Base-by-base conservation (phyloP, 2,113 vertebrate species). In the Xiphophorus maculatus region DNA sequence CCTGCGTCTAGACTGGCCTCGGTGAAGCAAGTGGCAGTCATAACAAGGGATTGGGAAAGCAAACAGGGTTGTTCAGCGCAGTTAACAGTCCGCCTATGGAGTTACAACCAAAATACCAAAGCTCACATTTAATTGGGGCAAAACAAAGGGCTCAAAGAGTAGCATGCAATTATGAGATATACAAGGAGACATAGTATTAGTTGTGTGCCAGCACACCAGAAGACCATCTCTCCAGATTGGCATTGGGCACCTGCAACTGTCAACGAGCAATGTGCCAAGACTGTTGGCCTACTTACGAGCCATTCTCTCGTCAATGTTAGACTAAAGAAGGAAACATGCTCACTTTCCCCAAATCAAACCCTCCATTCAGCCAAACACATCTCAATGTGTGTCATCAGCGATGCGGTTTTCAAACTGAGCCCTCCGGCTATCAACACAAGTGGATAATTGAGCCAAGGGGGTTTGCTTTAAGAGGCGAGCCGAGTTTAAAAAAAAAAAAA, bases 241-340 rank as follows among this genome's bases (percentile, higher is more conserved):
- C 81, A 79, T 64, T 66, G 83, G 76, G 77, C 63, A 88, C 84
- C 81, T 68, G 70, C 85, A 79, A 88, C 89, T 82, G 87, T 86
- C 88, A 88, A 84, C 19, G 33, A 84, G 87, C 80, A 63, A 62
- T 13, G 71, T 81, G 88, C 88, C 88, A 89, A 82, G 70, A 77
- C 83, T 81, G 89, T 73, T 88, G 91, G 90, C 91, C 88, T 88
- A 92, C 80, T 90, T 92, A 84, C 69, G 69, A 80, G 82, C 77
- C 76, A 69, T 84, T 88, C 85, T 88, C 88, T 83, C 74, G 69
- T 87, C 66, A 81, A 63, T 44, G 48, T 84, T 61, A 79, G 77
- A 78, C 80, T 75, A 82, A 80, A 62, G 75, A 84, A 80, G 62
- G 75, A 84, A 78, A 76, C 78, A 48, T 67, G 64, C 66, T 84